Evolutionary conservation across 1,140 invertebrate genomes (phyloP).

Genomic region (Zaprionus ornatus): DNA sequence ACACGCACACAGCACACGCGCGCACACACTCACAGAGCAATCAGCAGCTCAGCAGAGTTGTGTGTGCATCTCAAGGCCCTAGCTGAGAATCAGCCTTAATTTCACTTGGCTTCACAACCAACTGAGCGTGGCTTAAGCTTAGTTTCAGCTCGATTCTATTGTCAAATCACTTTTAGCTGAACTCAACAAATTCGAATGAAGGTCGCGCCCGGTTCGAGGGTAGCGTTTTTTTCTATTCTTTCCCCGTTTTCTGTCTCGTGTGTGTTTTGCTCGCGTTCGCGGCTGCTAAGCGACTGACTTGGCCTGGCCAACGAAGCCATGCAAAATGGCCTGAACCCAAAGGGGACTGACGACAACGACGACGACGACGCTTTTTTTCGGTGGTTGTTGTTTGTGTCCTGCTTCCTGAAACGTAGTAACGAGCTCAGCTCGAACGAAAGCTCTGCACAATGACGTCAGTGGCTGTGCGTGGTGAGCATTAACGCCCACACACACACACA

Average conservation of each 20-base stretch:
- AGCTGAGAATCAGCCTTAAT: not conserved
- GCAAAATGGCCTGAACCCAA: constrained; percentile 48
- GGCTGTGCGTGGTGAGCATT: constrained; percentile 55
- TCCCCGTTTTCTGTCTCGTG: not conserved
- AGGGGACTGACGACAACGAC: not conserved
- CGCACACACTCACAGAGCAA: constrained; percentile 15
- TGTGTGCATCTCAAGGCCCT: constrained; percentile 56
- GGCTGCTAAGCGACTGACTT: constrained; percentile 70
- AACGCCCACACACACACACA: constrained; percentile 55
- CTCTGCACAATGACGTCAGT: constrained; percentile 78
- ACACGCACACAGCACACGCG: constrained; percentile 26
- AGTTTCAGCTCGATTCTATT: not conserved
- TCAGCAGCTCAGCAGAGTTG: constrained; percentile 40
- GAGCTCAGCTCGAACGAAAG: constrained; percentile 43
- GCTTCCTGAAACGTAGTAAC: constrained; percentile 76
- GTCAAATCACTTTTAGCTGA: constrained; percentile 6
- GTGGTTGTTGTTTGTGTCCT: constrained; percentile 39
- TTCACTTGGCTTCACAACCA: not conserved
- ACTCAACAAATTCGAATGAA: constrained; percentile 22
- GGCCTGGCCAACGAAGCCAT: constrained; percentile 40
- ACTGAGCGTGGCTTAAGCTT: not conserved
- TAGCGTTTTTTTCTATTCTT: not conserved
- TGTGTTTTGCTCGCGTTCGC: constrained; percentile 61
- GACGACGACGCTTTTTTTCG: constrained; percentile 6
- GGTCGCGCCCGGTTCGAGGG: constrained; percentile 39